Conservation (phyloP, 1,140 invertebrate genomes). For the Drosophila kikkawai region DNA sequence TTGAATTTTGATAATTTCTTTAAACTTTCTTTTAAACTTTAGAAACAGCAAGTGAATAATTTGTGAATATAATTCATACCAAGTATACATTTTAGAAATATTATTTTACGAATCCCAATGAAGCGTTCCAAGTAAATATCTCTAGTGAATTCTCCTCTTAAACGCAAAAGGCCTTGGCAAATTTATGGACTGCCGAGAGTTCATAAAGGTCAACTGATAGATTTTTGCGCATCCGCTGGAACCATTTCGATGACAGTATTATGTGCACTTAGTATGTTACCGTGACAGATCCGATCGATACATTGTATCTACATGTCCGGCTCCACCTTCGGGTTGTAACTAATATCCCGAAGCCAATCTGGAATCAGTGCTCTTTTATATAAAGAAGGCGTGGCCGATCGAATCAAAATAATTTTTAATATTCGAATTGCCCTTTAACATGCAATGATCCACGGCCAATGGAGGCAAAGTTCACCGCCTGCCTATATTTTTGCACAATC, state of each 20-base stretch:
- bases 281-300: constrained; percentile 25
- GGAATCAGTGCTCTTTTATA: constrained; percentile 1
- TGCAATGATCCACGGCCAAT: constrained; percentile 37
- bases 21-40: no score
- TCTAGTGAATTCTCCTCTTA: background rate
- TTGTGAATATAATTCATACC: constrained; percentile 1
- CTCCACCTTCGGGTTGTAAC: constrained; percentile 52
- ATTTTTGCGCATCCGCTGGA: constrained; percentile 12
- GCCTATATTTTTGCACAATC: background rate
- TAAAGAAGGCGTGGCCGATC: constrained; percentile 27
- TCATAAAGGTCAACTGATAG: constrained; percentile 13
- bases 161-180: constrained; percentile 1
- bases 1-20: background rate
- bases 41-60: no score
- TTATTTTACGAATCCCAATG: constrained; percentile 7
- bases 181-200: constrained; percentile 4
- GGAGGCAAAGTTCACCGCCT: background rate
- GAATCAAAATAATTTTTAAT: constrained; percentile 13
- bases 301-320: constrained; percentile 22
- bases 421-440: constrained; percentile 20
- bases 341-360: constrained; percentile 49
- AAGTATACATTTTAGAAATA: background rate
- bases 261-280: constrained; percentile 1
- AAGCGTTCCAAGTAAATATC: constrained; percentile 1
- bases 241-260: background rate